Base-by-base conservation (phyloP, 2,113 vertebrate species). In the Acanthisitta chloris region DNA sequence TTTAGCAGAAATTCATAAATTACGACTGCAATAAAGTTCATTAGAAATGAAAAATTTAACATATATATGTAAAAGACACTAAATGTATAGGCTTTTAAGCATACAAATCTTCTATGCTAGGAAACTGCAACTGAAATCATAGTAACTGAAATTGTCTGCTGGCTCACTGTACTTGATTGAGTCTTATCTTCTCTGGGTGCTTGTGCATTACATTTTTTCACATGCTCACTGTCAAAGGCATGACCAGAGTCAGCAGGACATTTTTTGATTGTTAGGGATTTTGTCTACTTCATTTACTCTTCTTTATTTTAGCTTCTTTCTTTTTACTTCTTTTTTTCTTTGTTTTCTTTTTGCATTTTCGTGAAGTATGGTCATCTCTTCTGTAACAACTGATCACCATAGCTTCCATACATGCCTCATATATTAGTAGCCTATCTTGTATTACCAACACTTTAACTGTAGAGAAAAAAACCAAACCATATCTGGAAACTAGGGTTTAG, bases 161-260 rank as follows among this genome's bases (percentile, higher is more conserved):
- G 7, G 5, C 4, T 19, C 29, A 14, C 4, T 72, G 8, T 29
- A 11, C 4, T 51, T 67, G 14, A n/a, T 14, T 51, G 18, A 3
- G 5, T 51, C 10, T 38, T 55, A 14, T 54, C 23, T 36, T 65
- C 13, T 9, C 2, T 5, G 33, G 1, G 1, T 73, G 5, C 3
- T 81, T 74, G 12, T 29, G 12, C 9, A 21, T n/a, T 46, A 5
- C 9, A 2, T 71, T 65, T 79, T 1, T 58, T 88, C 11, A 9
- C 40, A 42, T 16, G 10, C 2, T 58, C 25, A 8, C 3, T 25
- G 6, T 57, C 28, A 80, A 62, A 96, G 6, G 5, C 12, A 25
- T 38, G 4, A 36, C 14, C 6, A 81, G 17, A 78, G 19, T n/a
- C 8, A 70, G 16, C 4, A 49, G 12, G 18, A 43, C 36, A 26